Base-by-base conservation (phyloP, 53 echinoderm and acorn worm species). In the Stichopus horrens region DNA sequence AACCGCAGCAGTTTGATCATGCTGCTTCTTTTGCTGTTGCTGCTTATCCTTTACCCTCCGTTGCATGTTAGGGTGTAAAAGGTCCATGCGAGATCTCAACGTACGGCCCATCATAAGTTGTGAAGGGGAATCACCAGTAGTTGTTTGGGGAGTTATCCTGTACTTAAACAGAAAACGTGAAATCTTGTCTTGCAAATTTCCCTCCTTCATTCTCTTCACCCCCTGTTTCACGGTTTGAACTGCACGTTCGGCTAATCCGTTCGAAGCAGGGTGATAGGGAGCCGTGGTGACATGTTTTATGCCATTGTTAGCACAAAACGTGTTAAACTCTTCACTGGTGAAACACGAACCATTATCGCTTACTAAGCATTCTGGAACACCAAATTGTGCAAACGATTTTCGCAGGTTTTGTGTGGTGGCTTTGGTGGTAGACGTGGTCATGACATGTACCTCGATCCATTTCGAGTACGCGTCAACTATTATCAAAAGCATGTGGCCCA, bases 391-490 rank as follows among this genome's bases (percentile, higher is more conserved):
- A 11, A 88, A 88, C 11, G 76, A 52, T 58, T 76, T 18, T 9
- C 88, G 58, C 23, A 79, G 11, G 23, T 88, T 88, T n/a, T 79
- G 76, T 21, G 21, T 57, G 19, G 55, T 52, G 52, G 68, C 21
- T 19, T 18, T n/a, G 11, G 75, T 63, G 14, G 88, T 76, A 54
- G 75, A 74, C 14, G 75, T 52, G 18, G 23, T 74, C 52, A 88
- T 76, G 9, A 23, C 55, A 56, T 55, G 74, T 5, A 88, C 88
- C 55, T 88, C 88, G 14, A 53, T 73, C 88, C 75, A 88, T 88
- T 88, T 88, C 21, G 88, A 37, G 54, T 88, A 67, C 9, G 76
- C 88, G 22, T 88, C 88, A 13, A 88, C 88, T 55, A 74, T 75
- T 7, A 88, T 54, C 52, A 88, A 56, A 21, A 88, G 21, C 56